A percentile compares a stretch with the other conserved stretches of the same genome.
phyloP scores from a whole-genome alignment of 2,888 invertebrate species.

The Sarcophaga caerulescens region DNA sequence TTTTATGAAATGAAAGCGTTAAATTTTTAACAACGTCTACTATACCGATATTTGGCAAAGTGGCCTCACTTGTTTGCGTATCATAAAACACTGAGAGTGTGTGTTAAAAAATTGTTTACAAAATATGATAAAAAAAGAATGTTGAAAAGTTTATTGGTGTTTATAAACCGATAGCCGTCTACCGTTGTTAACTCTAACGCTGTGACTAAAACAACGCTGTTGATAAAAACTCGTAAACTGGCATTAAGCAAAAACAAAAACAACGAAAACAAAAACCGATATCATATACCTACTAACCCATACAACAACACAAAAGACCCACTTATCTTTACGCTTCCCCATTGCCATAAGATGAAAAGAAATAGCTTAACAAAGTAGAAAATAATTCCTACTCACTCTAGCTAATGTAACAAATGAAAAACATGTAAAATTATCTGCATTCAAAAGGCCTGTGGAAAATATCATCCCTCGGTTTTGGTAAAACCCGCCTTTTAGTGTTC shows the following conservation, averaged over 20 bases:
- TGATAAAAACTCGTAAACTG: slow-evolving; percentile 64
- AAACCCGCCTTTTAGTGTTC: slow-evolving; percentile 37
- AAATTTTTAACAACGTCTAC: slow-evolving; percentile 19
- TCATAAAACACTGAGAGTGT: slow-evolving; percentile 65
- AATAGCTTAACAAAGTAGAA: slow-evolving; percentile 19
- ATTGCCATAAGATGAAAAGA: slow-evolving; percentile 30
- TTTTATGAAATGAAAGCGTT: slow-evolving; percentile 47
- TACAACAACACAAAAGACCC: slow-evolving; percentile 41
- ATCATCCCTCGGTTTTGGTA: slow-evolving; percentile 71
- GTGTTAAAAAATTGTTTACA: slow-evolving; percentile 33
- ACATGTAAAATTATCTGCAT: neutral
- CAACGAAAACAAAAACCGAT: slow-evolving; percentile 8
- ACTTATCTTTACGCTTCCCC: neutral
- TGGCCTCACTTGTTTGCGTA: slow-evolving; percentile 57
- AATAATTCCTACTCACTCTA: slow-evolving; percentile 20
- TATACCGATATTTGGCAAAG: slow-evolving; percentile 7
- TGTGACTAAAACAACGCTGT: slow-evolving; percentile 58
- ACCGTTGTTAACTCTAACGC: slow-evolving; percentile 69
- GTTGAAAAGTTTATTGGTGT: slow-evolving; percentile 24
- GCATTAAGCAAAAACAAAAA: slow-evolving; percentile 43
- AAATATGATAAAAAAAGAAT: slow-evolving; percentile 10
- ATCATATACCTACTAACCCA: slow-evolving; percentile 2
- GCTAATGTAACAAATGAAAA: neutral
- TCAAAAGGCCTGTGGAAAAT: slow-evolving; percentile 28
- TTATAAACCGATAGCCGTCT: slow-evolving; percentile 70